Evolutionary conservation across 2,113 vertebrate species (phyloP).

Genomic region (Taurulus bubalis): DNA sequence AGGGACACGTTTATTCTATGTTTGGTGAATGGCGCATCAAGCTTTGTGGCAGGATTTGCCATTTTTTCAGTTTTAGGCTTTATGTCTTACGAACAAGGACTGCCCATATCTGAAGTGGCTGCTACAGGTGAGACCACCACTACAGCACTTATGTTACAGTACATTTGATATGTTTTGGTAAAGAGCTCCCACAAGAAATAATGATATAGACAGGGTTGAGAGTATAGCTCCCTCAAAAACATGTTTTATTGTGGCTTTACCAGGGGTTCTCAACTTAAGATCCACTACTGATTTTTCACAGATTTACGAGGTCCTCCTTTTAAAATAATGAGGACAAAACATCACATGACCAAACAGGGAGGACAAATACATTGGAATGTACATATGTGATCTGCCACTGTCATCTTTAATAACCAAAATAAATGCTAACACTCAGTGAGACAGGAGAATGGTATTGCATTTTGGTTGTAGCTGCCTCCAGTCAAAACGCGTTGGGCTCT

Average conservation of each 20-base stretch:
- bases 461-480: neutral
- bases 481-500: neutral
- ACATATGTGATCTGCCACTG: neutral
- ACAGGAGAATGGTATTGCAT: neutral
- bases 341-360: neutral
- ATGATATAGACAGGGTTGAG: neutral
- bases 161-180: neutral
- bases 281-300: neutral
- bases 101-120: constrained; percentile 80
- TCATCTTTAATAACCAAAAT: neutral
- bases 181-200: neutral
- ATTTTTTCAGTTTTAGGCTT: constrained; percentile 84
- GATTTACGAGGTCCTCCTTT: neutral
- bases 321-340: neutral
- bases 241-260: neutral
- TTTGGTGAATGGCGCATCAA: constrained; percentile 78
- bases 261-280: neutral
- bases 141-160: neutral
- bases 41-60: constrained; percentile 82
- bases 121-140: constrained; percentile 71
- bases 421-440: neutral
- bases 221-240: too few species aligned
- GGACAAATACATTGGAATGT: neutral
- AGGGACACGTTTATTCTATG: constrained; percentile 81
- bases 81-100: constrained; percentile 81